Conservation (phyloP, 2,888 invertebrate genomes). For the Diogma glabrata region DNA sequence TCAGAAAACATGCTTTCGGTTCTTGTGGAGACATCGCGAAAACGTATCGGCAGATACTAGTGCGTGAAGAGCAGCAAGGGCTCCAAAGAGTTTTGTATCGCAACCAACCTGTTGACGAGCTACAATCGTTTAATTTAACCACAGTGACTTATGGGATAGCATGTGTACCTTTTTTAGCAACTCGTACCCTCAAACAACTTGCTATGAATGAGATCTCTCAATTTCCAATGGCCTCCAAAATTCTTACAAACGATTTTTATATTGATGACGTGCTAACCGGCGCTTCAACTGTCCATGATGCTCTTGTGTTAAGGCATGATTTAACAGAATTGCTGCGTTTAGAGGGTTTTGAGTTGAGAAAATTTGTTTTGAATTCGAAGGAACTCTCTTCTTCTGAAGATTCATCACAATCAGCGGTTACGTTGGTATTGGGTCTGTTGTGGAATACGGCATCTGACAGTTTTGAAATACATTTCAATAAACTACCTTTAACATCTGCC, state of each 20-base stretch:
- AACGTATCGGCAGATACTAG: no score
- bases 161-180: no score
- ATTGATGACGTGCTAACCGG: neutral
- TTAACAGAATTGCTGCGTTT: neutral
- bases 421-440: neutral
- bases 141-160: no score
- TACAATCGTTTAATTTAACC: no score
- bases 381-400: neutral
- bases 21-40: no score
- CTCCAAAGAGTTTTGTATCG: no score
- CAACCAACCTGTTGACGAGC: no score
- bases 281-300: neutral
- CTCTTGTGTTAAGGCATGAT: neutral
- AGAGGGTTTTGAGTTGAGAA: neutral
- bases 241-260: neutral
- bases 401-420: neutral
- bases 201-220: neutral
- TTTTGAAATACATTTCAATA: neutral
- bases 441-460: neutral
- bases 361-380: neutral
- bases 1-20: no score
- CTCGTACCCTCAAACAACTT: no score
- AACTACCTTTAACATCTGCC: no score
- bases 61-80: no score
- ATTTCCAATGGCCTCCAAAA: neutral